Evolutionary conservation across 2,113 vertebrate species (phyloP).

Genomic region (Zingel zingel): DNA sequence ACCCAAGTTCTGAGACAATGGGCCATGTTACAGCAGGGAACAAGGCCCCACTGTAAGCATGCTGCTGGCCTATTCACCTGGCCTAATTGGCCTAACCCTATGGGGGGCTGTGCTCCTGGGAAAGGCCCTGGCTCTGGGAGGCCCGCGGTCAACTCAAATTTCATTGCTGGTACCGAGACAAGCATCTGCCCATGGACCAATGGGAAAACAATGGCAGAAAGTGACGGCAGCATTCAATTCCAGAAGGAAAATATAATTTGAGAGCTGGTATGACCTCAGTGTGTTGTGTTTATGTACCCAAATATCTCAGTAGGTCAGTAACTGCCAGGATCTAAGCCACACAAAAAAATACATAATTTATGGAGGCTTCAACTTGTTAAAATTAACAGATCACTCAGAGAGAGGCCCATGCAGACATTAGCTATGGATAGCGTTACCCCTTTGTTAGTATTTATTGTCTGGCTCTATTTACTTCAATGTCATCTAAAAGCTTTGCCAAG

Average conservation of each 20-base stretch:
- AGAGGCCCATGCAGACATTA: conserved; percentile 45
- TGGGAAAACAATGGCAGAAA: conserved; percentile 38
- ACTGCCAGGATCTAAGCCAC: conserved; percentile 5
- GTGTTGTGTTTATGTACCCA: conserved; percentile 9
- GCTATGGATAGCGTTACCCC: conserved; percentile 59
- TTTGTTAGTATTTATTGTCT: conserved; percentile 77
- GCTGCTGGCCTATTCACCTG: conserved; percentile 83
- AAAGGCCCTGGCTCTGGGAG: conserved; percentile 69
- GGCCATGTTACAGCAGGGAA: conserved; percentile 72
- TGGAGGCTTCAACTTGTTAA: conserved; percentile 57
- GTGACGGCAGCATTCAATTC: conserved; percentile 27
- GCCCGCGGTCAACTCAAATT: conserved; percentile 65
- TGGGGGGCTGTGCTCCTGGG: conserved; percentile 70
- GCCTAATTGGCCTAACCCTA: conserved; percentile 83
- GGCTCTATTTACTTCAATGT: conserved; percentile 71
- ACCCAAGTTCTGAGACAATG: conserved; percentile 73
- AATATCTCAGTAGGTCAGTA: conserved; percentile 16
- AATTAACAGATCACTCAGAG: conserved; percentile 57
- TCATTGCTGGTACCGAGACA: conserved; percentile 28
- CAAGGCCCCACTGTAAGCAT: conserved; percentile 83
- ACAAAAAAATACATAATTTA: conserved; percentile 34
- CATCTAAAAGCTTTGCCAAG: conserved; percentile 57
- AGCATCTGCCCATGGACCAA: conserved; percentile 19
- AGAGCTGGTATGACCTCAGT: conserved; percentile 12
- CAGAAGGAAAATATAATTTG: conserved; percentile 17